These are phyloP conservation scores for Syrmaticus mikado DNA, from an alignment of 2,113 vertebrate genomes.

Conservation along the genomic window DNA sequence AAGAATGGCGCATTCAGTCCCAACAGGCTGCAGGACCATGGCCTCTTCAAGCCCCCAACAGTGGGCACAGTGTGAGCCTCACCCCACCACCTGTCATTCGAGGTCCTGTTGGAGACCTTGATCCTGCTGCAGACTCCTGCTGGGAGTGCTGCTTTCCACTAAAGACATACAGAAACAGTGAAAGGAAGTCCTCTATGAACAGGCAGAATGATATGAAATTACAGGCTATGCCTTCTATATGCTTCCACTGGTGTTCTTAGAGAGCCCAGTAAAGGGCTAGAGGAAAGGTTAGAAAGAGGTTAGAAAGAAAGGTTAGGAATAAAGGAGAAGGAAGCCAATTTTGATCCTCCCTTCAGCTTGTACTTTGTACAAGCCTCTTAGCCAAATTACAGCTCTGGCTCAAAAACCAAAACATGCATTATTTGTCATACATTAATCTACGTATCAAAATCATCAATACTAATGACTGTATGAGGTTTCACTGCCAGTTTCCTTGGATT, in stretches of 20 bases:
- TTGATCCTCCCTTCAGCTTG: neutral
- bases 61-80: neutral
- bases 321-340: neutral
- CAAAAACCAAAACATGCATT: neutral
- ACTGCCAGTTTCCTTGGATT: neutral
- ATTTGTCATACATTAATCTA: neutral
- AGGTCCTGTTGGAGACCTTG: neutral
- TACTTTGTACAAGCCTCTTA: neutral
- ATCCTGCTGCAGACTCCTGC: neutral
- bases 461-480: neutral
- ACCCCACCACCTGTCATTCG: neutral
- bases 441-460: neutral
- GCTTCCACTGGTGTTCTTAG: neutral
- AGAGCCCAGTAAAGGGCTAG: neutral
- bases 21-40: neutral
- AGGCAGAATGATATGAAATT: neutral
- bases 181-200: neutral
- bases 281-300: neutral
- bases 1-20: neutral
- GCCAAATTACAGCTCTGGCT: neutral
- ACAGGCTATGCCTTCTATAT: neutral
- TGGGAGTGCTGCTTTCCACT: neutral
- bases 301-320: neutral
- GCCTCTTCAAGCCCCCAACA: neutral
- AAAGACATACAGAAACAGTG: neutral